Percentiles rank a stretch among this genome's conserved stretches.
Evolutionary conservation across 2,113 vertebrate genomes (phyloP).

Genomic region (Miniopterus natalensis): DNA sequence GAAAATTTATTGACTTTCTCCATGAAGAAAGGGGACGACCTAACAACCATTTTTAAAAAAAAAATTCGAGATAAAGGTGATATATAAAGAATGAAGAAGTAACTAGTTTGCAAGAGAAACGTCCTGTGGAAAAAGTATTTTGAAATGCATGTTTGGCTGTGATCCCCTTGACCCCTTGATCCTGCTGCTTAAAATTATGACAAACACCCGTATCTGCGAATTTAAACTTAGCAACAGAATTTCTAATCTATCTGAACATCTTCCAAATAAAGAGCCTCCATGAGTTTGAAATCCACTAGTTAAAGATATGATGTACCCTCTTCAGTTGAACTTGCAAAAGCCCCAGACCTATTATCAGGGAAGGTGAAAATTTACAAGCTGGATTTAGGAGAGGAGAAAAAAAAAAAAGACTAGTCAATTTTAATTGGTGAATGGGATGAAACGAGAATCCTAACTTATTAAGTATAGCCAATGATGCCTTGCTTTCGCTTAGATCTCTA

Average conservation of each 20-base stretch:
- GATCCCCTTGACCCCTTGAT: not conserved
- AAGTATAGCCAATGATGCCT: not conserved
- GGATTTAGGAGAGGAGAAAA: not conserved
- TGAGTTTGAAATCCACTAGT: not conserved
- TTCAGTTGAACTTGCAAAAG: conserved; percentile 11
- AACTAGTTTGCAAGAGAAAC: not conserved
- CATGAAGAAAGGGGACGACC: not conserved
- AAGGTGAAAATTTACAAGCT: not conserved
- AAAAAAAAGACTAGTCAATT: not conserved
- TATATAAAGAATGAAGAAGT: not conserved
- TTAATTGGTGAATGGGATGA: not conserved
- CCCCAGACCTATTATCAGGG: not conserved
- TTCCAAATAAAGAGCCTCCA: not conserved
- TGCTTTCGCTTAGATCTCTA: not conserved
- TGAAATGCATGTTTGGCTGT: not conserved
- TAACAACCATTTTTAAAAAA: too few relatives aligned
- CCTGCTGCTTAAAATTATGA: not conserved
- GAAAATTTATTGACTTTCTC: not conserved
- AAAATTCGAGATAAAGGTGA: not conserved
- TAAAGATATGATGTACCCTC: not conserved
- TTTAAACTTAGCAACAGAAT: conserved; percentile 36
- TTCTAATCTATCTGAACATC: not conserved
- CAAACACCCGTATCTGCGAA: not conserved
- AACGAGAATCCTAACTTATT: not conserved
- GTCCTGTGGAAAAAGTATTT: not conserved